A percentile compares a stretch with the other conserved stretches of the same genome.
These are phyloP conservation scores for Epizoanthus illoricatus DNA, from an alignment of 92 coral and sea anemone species.

Conservation along the genomic window DNA sequence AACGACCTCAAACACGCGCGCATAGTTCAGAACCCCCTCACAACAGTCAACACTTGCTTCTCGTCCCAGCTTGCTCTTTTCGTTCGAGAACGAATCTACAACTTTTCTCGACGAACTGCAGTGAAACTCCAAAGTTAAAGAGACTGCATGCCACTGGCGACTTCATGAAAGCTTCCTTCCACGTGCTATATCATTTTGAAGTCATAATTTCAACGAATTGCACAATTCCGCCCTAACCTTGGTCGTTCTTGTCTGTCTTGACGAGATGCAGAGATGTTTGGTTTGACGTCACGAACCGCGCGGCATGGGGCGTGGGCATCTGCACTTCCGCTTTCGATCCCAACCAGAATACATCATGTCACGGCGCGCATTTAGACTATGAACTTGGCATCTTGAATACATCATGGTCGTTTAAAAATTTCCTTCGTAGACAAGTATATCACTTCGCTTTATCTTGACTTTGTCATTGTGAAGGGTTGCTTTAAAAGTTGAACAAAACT, in stretches of 20 bases:
- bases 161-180: not conserved
- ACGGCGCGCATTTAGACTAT: slow-evolving; percentile 21
- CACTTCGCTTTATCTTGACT: not conserved
- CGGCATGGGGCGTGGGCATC: slow-evolving; percentile 34
- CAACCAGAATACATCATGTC: not conserved
- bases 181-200: slow-evolving; percentile 6
- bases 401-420: slow-evolving; percentile 19
- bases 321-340: not conserved
- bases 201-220: not conserved
- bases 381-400: slow-evolving; percentile 1
- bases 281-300: slow-evolving; percentile 29
- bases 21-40: slow-evolving; percentile 16
- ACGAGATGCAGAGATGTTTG: slow-evolving; percentile 15
- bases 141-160: not conserved
- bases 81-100: slow-evolving; percentile 10
- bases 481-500: too few species aligned
- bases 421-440: not conserved
- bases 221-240: not conserved
- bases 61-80: slow-evolving; percentile 22
- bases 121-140: not conserved
- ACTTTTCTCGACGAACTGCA: not conserved
- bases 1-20: slow-evolving; percentile 27
- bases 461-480: too few species aligned
- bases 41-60: not conserved
- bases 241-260: not conserved